phyloP scores from a whole-genome alignment of 2,888 invertebrate genomes.

The Apotomis turbidana region DNA sequence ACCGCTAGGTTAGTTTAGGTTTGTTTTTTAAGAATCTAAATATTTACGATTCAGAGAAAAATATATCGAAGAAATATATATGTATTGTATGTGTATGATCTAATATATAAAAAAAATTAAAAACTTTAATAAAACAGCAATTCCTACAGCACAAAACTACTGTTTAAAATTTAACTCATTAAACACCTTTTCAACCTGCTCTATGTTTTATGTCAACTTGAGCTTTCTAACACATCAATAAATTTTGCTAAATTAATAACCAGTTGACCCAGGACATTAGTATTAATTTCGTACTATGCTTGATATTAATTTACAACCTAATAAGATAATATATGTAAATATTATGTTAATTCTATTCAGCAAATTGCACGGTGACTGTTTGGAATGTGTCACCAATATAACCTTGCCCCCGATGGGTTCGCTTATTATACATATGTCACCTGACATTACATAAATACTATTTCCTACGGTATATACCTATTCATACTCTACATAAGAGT shows the following conservation, averaged over 20 bases:
- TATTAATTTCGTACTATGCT: slow-evolving; percentile 10
- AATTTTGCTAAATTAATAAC: slow-evolving; percentile 36
- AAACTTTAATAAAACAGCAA: too few species aligned
- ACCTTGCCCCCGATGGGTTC: slow-evolving; percentile 34
- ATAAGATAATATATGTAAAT: slow-evolving; percentile 36
- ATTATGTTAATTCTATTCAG: slow-evolving; percentile 35
- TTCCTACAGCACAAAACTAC: too few species aligned
- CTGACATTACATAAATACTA: slow-evolving; percentile 6
- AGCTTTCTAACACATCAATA: slow-evolving; percentile 33
- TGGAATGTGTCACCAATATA: slow-evolving; percentile 38
- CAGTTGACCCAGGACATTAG: slow-evolving; percentile 13
- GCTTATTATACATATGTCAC: slow-evolving; percentile 20
- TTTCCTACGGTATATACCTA: not conserved
- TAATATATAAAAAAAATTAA: too few species aligned
- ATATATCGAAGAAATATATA: too few species aligned
- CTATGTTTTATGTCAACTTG: slow-evolving; percentile 16
- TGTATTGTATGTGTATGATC: too few species aligned
- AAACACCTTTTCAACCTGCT: not conserved
- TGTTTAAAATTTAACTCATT: too few species aligned
- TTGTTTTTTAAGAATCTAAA: too few species aligned
- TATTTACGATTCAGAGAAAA: too few species aligned
- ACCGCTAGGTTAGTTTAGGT: too few species aligned
- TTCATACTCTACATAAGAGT: not conserved
- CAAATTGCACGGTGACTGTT: slow-evolving; percentile 33
- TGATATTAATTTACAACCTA: slow-evolving; percentile 24